These are phyloP conservation scores for Oscheius onirici DNA, from an alignment of 2,888 invertebrate genomes.

Conservation along the genomic window DNA sequence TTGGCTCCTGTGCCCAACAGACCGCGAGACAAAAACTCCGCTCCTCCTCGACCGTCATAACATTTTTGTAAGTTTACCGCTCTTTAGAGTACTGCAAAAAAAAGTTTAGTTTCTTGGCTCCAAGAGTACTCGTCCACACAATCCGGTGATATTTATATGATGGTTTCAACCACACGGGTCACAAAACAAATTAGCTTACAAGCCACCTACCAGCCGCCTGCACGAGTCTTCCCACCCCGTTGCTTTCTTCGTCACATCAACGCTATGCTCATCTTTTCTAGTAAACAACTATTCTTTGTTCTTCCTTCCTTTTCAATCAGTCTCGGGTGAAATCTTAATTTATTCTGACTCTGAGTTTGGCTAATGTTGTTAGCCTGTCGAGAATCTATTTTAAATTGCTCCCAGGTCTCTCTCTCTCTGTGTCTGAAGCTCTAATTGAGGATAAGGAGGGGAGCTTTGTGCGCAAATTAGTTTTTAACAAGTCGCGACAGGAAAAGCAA, in stretches of 20 bases:
- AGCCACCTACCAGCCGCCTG: slow-evolving; percentile 9
- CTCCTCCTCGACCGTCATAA: slow-evolving; percentile 21
- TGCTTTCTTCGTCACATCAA: slow-evolving; percentile 8
- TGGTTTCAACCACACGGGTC: slow-evolving; percentile 17
- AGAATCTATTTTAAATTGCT: too few relatives aligned
- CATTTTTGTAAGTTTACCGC: not conserved
- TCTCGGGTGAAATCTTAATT: too few relatives aligned
- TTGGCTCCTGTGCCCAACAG: slow-evolving; percentile 15
- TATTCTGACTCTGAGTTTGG: too few relatives aligned
- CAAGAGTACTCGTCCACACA: slow-evolving; percentile 14
- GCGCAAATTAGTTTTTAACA: too few relatives aligned
- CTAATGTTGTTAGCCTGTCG: too few relatives aligned
- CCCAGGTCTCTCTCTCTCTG: too few relatives aligned
- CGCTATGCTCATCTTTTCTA: too few relatives aligned
- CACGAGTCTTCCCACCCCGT: slow-evolving; percentile 7
- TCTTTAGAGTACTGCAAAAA: not conserved
- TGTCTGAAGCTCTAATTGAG: too few relatives aligned
- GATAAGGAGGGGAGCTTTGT: too few relatives aligned
- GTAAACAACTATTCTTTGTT: too few relatives aligned
- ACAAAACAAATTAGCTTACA: slow-evolving; percentile 9
- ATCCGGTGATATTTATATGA: slow-evolving; percentile 22
- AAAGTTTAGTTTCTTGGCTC: slow-evolving; percentile 4
- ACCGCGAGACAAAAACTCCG: slow-evolving; percentile 23
- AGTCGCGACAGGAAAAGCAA: too few relatives aligned
- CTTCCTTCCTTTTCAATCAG: too few relatives aligned